phyloP scores from a whole-genome alignment of 2,113 vertebrate genomes.

The Merops nubicus region DNA sequence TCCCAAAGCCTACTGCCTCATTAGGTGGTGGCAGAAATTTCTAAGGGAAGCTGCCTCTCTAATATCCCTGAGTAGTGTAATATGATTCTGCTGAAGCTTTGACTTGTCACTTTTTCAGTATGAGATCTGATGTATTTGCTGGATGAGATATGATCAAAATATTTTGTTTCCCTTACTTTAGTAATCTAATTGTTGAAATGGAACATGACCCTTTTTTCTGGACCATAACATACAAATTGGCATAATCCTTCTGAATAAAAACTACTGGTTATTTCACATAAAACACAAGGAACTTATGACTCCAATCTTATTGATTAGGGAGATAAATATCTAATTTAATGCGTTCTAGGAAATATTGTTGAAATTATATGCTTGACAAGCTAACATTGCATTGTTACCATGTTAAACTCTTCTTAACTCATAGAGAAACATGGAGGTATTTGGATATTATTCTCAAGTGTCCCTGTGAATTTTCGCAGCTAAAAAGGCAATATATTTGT shows the following conservation, averaged over 20 bases:
- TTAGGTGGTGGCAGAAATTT: background rate
- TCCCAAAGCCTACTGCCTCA: background rate
- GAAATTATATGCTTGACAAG: background rate
- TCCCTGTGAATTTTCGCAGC: background rate
- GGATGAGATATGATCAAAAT: conserved; percentile 30
- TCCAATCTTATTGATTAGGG: conserved; percentile 13
- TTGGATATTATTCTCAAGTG: background rate
- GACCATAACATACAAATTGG: background rate
- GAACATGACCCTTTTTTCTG: background rate
- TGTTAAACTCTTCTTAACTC: background rate
- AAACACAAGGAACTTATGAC: background rate
- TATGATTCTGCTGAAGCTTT: background rate
- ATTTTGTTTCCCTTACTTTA: conserved; percentile 50
- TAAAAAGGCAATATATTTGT: background rate
- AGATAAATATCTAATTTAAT: background rate
- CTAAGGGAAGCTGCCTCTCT: background rate
- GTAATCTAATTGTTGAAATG: background rate
- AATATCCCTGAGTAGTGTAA: background rate
- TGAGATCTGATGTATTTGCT: background rate
- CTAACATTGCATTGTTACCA: background rate
- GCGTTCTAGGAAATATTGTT: background rate
- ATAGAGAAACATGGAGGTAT: background rate
- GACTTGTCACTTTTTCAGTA: background rate
- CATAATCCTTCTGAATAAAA: background rate
- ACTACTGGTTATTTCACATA: background rate